Conservation (phyloP, 2,797 vertebrate genomes). For the Alca torda region DNA sequence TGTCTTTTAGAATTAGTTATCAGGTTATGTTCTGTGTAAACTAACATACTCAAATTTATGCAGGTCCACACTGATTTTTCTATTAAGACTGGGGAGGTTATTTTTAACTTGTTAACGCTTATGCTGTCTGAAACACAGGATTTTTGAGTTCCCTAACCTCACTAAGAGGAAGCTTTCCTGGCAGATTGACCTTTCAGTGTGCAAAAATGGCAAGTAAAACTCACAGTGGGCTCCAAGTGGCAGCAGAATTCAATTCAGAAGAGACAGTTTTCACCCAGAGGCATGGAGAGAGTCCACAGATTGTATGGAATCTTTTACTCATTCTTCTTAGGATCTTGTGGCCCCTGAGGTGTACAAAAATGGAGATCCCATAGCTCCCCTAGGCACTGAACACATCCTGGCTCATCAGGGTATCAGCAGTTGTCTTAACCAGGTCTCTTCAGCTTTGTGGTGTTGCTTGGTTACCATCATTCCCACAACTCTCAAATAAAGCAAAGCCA, state of each 20-base stretch:
- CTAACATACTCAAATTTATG: background rate
- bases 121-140: background rate
- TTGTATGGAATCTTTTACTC: conserved; percentile 11
- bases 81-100: conserved; percentile 8
- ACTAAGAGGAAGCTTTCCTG: background rate
- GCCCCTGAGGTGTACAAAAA: background rate
- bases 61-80: conserved; percentile 14
- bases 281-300: background rate
- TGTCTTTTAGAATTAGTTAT: background rate
- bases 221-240: background rate
- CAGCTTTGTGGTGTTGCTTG: conserved; percentile 63
- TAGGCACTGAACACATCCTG: background rate
- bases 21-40: background rate
- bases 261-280: background rate
- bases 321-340: background rate
- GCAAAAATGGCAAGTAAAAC: background rate
- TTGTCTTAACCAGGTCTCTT: conserved; percentile 57
- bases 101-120: conserved; percentile 25
- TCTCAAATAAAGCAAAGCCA: conserved; percentile 54
- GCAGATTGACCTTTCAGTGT: background rate
- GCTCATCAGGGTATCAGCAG: conserved; percentile 40
- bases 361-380: background rate
- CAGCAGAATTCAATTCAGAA: conserved; percentile 40
- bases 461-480: conserved; percentile 56
- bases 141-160: conserved; percentile 5